These are phyloP conservation scores for Scaptomyza tumidula DNA, from an alignment of 2,888 invertebrate species.

Conservation along the genomic window DNA sequence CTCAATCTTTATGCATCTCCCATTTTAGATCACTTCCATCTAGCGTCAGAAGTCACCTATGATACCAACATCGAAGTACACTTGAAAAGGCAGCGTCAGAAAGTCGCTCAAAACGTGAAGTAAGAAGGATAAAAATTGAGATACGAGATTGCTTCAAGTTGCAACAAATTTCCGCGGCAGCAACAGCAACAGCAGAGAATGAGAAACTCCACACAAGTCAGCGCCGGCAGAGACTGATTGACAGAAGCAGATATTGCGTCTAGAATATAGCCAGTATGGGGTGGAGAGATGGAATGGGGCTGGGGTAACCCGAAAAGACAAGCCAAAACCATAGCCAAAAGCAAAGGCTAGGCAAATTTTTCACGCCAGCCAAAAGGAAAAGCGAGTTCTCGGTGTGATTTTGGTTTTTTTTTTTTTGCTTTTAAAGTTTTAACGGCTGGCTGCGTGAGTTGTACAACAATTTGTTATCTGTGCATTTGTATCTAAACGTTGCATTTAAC, in stretches of 20 bases:
- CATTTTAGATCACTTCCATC: slow-evolving; percentile 39
- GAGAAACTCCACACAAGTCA: slow-evolving; percentile 28
- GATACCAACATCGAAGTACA: slow-evolving; percentile 62
- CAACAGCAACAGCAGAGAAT: neutral
- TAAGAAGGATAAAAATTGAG: slow-evolving; percentile 19
- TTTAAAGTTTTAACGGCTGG: slow-evolving; percentile 36
- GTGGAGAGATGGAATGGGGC: neutral
- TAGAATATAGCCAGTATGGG: slow-evolving; percentile 25
- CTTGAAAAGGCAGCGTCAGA: slow-evolving; percentile 67
- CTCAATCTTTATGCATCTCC: slow-evolving; percentile 18
- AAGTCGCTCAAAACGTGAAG: slow-evolving; percentile 54
- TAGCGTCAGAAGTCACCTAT: slow-evolving; percentile 27
- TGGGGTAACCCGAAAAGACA: slow-evolving; percentile 19
- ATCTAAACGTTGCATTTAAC: slow-evolving; percentile 79
- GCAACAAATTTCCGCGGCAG: slow-evolving; percentile 36
- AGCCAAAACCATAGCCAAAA: slow-evolving; percentile 18
- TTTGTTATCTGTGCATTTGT: slow-evolving; percentile 77
- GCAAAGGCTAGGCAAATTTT: slow-evolving; percentile 57
- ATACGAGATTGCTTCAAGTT: slow-evolving; percentile 43
- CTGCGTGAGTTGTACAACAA: slow-evolving; percentile 65
- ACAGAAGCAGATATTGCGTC: slow-evolving; percentile 62
- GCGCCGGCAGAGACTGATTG: slow-evolving; percentile 51
- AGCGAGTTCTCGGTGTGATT: slow-evolving; percentile 28
- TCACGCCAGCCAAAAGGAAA: slow-evolving; percentile 55
- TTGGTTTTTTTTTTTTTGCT: slow-evolving; percentile 25